Conservation (phyloP, 2,888 invertebrate species). For the Platerodrilus igneus region DNA sequence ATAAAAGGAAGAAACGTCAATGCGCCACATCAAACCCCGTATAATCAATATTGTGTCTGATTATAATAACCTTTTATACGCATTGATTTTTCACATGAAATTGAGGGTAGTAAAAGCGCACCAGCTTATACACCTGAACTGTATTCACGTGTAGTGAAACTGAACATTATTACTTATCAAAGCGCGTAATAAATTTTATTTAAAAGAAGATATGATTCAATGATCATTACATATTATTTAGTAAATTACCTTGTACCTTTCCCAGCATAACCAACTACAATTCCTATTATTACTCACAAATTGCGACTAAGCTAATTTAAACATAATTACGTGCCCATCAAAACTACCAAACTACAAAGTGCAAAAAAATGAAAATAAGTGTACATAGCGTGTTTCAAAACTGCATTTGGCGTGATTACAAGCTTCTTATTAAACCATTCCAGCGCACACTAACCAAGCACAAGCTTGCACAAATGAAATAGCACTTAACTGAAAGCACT, state of each 20-base stretch:
- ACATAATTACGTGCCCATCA: no score
- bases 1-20: not conserved
- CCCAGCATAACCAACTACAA: conserved; percentile 7
- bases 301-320: no score
- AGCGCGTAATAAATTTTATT: no score
- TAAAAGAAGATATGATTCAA: no score
- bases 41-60: conserved; percentile 37
- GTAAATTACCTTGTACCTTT: conserved; percentile 9
- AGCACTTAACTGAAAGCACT: conserved; percentile 43
- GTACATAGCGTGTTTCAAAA: not conserved
- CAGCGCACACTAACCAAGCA: no score
- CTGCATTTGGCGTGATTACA: conserved; percentile 4
- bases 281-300: conserved; percentile 1
- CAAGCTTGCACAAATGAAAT: conserved; percentile 16
- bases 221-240: conserved; percentile 5
- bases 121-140: conserved; percentile 3
- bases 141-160: no score
- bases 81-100: conserved; percentile 39
- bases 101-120: conserved; percentile 8
- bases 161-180: no score
- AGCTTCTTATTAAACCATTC: no score
- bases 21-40: conserved; percentile 4
- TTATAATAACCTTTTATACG: conserved; percentile 43
- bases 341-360: not conserved
- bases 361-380: conserved; percentile 2